Evolutionary conservation across 1,140 invertebrate species (phyloP).

Genomic region (Neotoxoptera formosana): DNA sequence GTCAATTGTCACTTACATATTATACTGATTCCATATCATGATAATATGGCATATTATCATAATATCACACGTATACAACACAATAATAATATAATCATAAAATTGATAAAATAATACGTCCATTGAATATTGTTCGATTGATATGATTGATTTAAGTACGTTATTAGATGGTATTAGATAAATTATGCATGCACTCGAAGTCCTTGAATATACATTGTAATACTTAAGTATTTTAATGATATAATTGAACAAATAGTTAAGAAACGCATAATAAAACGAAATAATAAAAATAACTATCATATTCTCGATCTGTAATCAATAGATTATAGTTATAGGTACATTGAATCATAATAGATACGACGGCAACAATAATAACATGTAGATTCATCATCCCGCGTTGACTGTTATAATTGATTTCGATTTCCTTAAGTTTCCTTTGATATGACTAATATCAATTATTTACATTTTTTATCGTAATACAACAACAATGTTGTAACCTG

Average conservation of each 20-base stretch:
- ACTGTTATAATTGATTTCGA: background rate
- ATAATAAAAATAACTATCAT: constrained; percentile 13
- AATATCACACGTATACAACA: background rate
- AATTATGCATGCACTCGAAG: background rate
- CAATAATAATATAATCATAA: background rate
- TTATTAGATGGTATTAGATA: background rate
- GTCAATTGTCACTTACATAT: background rate
- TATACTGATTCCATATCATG: background rate
- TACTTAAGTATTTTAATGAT: constrained; percentile 13
- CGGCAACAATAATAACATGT: background rate
- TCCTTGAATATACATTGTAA: constrained; percentile 21
- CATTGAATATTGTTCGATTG: background rate
- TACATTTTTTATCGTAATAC: too few relatives aligned
- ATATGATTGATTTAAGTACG: constrained; percentile 7
- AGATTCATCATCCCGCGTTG: background rate
- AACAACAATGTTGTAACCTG: too few relatives aligned
- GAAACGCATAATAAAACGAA: background rate
- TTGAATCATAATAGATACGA: background rate
- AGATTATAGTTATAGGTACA: background rate
- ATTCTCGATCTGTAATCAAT: background rate
- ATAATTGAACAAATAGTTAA: background rate
- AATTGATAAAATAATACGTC: background rate
- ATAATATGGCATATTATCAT: background rate
- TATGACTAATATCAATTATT: too few relatives aligned
- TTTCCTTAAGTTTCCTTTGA: too few relatives aligned